Conservation (phyloP, 1,140 invertebrate species). For the Choristoneura fumiferana region DNA sequence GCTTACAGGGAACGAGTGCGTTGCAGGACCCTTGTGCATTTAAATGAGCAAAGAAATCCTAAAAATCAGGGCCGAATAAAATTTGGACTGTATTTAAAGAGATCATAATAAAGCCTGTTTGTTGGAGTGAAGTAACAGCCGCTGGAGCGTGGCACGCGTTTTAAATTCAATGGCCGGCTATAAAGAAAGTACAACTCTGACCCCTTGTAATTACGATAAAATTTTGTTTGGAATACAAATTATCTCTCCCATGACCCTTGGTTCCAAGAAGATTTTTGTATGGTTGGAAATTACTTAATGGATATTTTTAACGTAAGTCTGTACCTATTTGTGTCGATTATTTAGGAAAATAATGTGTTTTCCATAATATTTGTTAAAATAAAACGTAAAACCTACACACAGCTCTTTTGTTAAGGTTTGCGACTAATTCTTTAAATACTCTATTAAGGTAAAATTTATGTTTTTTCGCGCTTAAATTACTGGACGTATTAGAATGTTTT, state of each 20-base stretch:
- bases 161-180: conserved; percentile 14
- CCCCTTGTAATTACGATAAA: conserved; percentile 42
- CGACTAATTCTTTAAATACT: no score
- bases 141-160: background rate
- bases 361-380: no score
- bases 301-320: no score
- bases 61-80: background rate
- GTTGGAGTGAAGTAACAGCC: conserved; percentile 2
- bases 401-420: no score
- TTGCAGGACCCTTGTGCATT: no score
- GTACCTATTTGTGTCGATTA: no score
- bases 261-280: conserved; percentile 5
- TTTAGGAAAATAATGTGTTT: no score
- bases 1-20: no score
- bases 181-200: conserved; percentile 22
- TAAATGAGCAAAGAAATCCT: background rate
- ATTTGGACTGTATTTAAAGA: conserved; percentile 13
- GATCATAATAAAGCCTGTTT: conserved; percentile 17
- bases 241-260: conserved; percentile 23
- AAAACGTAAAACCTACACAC: no score
- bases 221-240: conserved; percentile 48
- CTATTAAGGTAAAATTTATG: no score
- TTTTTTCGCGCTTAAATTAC: no score
- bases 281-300: background rate
- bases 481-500: no score